Evolutionary conservation across 2,888 invertebrate genomes (phyloP).

Genomic region (Apeira syringaria): DNA sequence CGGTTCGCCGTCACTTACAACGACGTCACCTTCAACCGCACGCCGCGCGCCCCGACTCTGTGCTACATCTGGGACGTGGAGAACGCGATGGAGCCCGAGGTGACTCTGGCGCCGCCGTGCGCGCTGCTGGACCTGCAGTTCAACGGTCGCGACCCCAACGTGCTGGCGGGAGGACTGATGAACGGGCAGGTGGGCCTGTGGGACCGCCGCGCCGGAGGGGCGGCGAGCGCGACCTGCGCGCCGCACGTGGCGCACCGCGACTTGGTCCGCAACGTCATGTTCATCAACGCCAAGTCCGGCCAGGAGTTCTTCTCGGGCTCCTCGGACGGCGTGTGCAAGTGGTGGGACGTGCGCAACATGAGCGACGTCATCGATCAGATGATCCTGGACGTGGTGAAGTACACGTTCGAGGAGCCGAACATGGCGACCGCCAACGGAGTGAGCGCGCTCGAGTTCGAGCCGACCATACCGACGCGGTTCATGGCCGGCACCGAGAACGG

Average conservation of each 20-base stretch:
- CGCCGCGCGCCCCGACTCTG: slow-evolving; percentile 47
- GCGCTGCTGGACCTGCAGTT: slow-evolving; percentile 92
- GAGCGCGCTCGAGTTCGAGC: slow-evolving; percentile 87
- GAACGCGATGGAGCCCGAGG: slow-evolving; percentile 90
- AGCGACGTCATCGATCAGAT: slow-evolving; percentile 86
- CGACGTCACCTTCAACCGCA: slow-evolving; percentile 88
- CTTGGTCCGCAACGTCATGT: slow-evolving; percentile 91
- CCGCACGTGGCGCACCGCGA: slow-evolving; percentile 94
- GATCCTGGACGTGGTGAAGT: slow-evolving; percentile 85
- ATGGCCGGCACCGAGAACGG: slow-evolving; percentile 89
- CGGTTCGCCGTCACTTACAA: slow-evolving; percentile 93
- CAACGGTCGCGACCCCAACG: slow-evolving; percentile 90
- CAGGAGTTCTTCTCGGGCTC: slow-evolving; percentile 96
- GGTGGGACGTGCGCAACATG: slow-evolving; percentile 90
- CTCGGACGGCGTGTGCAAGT: slow-evolving; percentile 93
- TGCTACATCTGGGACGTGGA: slow-evolving; percentile 95
- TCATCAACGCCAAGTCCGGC: slow-evolving; percentile 96
- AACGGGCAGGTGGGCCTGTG: slow-evolving; percentile 88
- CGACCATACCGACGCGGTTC: slow-evolving; percentile 89
- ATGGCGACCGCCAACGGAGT: slow-evolving; percentile 84
- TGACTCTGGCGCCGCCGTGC: slow-evolving; percentile 86
- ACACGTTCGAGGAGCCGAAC: slow-evolving; percentile 71
- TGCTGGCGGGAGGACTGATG: slow-evolving; percentile 87
- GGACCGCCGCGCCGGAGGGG: slow-evolving; percentile 90
- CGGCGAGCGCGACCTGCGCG: slow-evolving; percentile 87